Base-by-base conservation (phyloP, 2,888 invertebrate species). In the Drosophila meridiana region DNA sequence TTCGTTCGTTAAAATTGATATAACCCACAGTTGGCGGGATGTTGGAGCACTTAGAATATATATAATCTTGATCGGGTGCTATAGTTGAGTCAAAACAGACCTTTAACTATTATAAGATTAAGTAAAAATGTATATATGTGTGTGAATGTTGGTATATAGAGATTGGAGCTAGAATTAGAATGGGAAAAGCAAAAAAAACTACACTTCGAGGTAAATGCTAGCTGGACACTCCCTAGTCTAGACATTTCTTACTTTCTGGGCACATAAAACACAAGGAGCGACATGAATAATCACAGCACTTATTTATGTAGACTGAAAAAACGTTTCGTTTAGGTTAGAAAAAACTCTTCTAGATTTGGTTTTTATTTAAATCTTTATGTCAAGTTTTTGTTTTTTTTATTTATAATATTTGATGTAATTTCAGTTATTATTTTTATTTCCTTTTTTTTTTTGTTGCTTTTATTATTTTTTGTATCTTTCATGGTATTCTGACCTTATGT, bases 361-460 rank as follows among this genome's bases (percentile, higher is more conserved):
- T 81, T 78, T 79, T 82, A 75, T 84, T 79, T 65, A 79, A 77
- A 77, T 76, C 62, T 76, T 74, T 69, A 67, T 82, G 69, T 80
- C 82, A 78, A 71, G 40, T 65, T 68, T 74, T 48, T 45, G n/a
- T 20, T 9, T 34, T 34, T 2, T 43, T 84, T 87, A 72, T 87
- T 85, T 58, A 69, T 85, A 89, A 87, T 89, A 89, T 85, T 82
- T 81, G 87, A 79, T 89, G 79, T 76, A 89, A 83, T 73, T 87
- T 83, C 78, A 80, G 78, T 86, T 87, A 70, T 61, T 70, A 40
- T 67, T 53, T 50, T 40, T 7, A 3, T 9, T 40, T 55, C 14
- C 6, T 0, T 28, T 3, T 0, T 26, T 8, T 9, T 59, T 50
- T 58, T 74, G n/a, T 26, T 30, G 57, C 62, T 62, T 45, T 38